A percentile compares a stretch with the other conserved stretches of the same genome.
Conservation (phyloP, 2,888 invertebrate genomes). For the Heliconius ismenius region DNA sequence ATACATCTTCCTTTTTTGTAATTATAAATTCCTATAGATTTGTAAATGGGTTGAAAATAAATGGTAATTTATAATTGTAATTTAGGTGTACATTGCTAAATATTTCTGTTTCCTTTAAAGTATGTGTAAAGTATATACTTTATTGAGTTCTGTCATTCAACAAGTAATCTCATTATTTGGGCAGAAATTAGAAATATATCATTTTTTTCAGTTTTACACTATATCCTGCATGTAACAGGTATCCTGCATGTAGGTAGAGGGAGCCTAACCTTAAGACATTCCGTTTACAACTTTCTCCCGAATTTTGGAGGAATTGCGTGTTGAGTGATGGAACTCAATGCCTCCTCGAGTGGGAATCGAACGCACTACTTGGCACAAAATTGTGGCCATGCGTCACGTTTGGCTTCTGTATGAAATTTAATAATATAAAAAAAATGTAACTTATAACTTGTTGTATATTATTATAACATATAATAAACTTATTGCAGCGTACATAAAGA, state of each 20-base stretch:
- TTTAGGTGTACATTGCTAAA: no score
- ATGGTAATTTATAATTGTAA: not conserved
- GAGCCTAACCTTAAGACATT: no score
- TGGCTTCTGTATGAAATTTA: no score
- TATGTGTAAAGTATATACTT: not conserved
- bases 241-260: no score
- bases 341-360: no score
- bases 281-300: no score
- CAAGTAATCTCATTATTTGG: not conserved
- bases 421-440: not conserved
- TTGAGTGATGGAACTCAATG: no score
- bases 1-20: not conserved
- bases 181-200: not conserved
- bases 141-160: not conserved
- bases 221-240: no score
- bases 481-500: conserved; percentile 73
- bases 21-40: not conserved
- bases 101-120: no score
- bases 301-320: no score
- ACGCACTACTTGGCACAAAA: no score
- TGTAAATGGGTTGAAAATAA: not conserved
- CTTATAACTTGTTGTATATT: not conserved
- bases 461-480: not conserved
- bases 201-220: not conserved
- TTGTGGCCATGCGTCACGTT: no score